Conservation (phyloP, 1,140 invertebrate genomes). For the Dysdera silvatica region DNA sequence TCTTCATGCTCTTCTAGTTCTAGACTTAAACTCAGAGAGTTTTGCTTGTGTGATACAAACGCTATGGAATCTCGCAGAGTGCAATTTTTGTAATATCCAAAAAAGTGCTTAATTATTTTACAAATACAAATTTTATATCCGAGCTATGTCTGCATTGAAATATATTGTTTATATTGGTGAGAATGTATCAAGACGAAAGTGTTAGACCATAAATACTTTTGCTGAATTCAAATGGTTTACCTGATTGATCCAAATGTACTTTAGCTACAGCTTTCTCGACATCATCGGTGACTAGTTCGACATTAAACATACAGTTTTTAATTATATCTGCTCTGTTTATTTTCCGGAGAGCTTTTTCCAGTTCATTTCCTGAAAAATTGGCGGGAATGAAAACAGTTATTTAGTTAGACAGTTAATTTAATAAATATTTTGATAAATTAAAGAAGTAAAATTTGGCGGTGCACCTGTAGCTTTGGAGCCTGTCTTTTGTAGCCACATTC, state of each 20-base stretch:
- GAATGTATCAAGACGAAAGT: too few species aligned
- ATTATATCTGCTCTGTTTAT: constrained; percentile 90
- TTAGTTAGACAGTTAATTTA: too few species aligned
- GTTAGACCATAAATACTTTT: not conserved
- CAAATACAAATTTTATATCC: too few species aligned
- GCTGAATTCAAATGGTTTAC: constrained; percentile 29
- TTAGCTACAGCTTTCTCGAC: constrained; percentile 68
- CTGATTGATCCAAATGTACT: constrained; percentile 62
- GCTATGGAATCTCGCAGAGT: too few species aligned
- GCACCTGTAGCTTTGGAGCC: constrained; percentile 65
- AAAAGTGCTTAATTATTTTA: too few species aligned
- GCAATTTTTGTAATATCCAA: too few species aligned
- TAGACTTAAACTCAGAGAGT: too few species aligned
- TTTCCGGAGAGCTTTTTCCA: constrained; percentile 78
- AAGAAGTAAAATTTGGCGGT: not conserved
- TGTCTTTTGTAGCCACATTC: constrained; percentile 66
- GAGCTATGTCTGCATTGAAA: too few species aligned
- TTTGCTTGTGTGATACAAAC: too few species aligned
- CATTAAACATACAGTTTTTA: constrained; percentile 76
- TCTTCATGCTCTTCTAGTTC: too few species aligned
- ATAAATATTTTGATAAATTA: not conserved
- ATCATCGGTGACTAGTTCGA: constrained; percentile 69
- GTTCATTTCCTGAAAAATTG: constrained; percentile 61
- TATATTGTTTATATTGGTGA: too few species aligned
- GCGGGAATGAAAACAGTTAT: too few species aligned